These are phyloP conservation scores for Tyrannus savana DNA, from an alignment of 2,113 vertebrate species.

Conservation along the genomic window DNA sequence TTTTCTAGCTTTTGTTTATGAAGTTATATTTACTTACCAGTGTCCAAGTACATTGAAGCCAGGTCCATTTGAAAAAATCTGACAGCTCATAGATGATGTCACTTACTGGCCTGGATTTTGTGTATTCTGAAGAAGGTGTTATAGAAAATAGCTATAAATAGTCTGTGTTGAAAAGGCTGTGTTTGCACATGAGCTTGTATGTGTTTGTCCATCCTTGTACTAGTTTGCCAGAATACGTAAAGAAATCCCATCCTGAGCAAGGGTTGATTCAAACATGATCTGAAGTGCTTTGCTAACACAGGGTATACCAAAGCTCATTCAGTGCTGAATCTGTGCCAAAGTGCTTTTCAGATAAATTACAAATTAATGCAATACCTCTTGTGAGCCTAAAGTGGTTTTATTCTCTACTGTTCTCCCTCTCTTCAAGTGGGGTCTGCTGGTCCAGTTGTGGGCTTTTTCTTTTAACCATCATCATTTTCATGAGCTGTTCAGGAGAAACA, in stretches of 20 bases:
- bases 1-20: conserved; percentile 12
- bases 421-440: not conserved
- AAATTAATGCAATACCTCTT: not conserved
- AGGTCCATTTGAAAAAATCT: not conserved
- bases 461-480: not conserved
- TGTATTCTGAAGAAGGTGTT: not conserved
- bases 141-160: not conserved
- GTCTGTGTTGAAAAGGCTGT: not conserved
- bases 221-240: not conserved
- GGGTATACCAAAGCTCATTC: not conserved
- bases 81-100: not conserved
- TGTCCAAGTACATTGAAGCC: not conserved
- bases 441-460: not conserved
- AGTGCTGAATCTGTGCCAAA: not conserved
- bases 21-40: not conserved
- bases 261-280: not conserved
- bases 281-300: not conserved
- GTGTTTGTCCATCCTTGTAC: not conserved
- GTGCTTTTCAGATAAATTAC: conserved; percentile 19
- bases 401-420: not conserved
- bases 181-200: not conserved
- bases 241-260: not conserved
- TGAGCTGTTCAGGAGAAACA: not conserved
- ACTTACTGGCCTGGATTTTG: not conserved
- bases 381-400: not conserved